Evolutionary conservation across 2,113 vertebrate species (phyloP), one percentile per base, ranked within the genome.

Genomic region (Hepsetus odoe): DNA sequence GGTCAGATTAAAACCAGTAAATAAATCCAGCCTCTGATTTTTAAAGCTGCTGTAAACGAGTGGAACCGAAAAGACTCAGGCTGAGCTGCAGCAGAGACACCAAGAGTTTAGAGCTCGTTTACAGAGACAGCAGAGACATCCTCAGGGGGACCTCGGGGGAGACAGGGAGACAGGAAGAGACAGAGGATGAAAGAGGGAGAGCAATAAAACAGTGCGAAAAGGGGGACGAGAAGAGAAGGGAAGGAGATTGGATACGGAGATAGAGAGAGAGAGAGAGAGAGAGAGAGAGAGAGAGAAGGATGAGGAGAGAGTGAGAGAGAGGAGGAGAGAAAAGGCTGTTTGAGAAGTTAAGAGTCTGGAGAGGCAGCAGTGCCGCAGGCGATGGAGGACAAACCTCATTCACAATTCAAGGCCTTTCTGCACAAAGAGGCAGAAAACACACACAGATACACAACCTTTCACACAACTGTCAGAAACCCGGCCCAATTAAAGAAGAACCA

Each of bases 61-160:
- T 42, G 40, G 40, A 42, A 4, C 40, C 44, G 13, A 16, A 5
- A 4, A 1, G 44, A 46, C 1, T 5, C 44, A 3, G 12, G 44
- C 12, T 2, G 14, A 9, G 14, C 44, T 16, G 13, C 44, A 16
- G 44, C 44, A 46, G 40, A 42, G 40, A 11, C 40, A 42, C 40
- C 8, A 46, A 53, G 30, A 51, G 55, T 66, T 55, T 32, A 51
- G 62, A 28, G 74, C 42, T 49, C 85, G 88, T 87, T 87, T 82
- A 81, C 67, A 86, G 74, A 68, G 59, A 69, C 38, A 44, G 42
- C 79, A 56, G 53, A 30, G 44, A 42, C 53, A 68, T 56, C 73
- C 49, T 79, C 82, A 80, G 58, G 78, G 84, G 72, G 72, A 73
- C 78, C 83, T 85, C 74, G 46, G 49, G 28, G 20, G 40, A 49